Conservation (phyloP, 1,140 invertebrate species). For the Homarus americanus region DNA sequence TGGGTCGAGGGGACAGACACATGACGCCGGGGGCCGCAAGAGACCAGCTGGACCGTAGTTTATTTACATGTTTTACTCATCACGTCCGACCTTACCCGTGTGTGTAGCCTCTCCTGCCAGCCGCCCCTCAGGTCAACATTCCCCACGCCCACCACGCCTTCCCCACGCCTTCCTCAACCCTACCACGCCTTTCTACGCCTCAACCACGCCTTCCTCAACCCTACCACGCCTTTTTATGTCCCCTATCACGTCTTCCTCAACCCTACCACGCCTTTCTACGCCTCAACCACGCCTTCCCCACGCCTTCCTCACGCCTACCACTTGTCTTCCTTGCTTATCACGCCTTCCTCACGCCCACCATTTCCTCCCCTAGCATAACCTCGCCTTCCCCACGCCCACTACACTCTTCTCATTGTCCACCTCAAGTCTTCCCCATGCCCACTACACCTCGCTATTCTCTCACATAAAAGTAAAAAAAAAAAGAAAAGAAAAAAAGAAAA, state of each 20-base stretch:
- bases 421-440: neutral
- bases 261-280: too few species aligned
- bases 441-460: neutral
- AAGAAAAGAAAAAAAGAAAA: too few species aligned
- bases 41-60: slow-evolving; percentile 61
- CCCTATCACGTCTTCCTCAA: too few species aligned
- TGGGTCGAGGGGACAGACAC: slow-evolving; percentile 28
- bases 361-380: neutral
- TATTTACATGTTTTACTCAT: slow-evolving; percentile 71
- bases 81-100: slow-evolving; percentile 56
- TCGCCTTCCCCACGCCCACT: neutral
- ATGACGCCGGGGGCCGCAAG: slow-evolving; percentile 46
- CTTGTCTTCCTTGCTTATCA: neutral
- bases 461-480: too few species aligned
- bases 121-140: slow-evolving; percentile 21
- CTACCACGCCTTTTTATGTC: too few species aligned
- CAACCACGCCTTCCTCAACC: neutral
- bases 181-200: neutral
- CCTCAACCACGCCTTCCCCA: too few species aligned
- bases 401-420: neutral
- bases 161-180: neutral
- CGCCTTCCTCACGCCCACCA: neutral
- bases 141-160: neutral
- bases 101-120: slow-evolving; percentile 23
- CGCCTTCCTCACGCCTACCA: neutral